Evolutionary conservation across 1,140 invertebrate species (phyloP).

Genomic region (Trichonephila inaurata): DNA sequence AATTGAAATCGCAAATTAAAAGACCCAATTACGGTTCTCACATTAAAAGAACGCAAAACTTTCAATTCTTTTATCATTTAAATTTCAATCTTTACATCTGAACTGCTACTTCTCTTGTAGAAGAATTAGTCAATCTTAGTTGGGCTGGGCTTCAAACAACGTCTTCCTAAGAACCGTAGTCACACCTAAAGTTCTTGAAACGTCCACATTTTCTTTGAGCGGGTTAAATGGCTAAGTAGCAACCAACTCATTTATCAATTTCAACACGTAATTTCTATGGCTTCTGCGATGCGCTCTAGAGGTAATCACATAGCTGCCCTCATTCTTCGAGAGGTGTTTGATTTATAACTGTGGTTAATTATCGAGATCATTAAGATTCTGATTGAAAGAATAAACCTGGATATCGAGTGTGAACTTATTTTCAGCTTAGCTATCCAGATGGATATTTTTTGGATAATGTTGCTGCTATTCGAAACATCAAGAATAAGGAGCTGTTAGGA

Average conservation of each 20-base stretch:
- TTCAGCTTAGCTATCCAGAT: not conserved
- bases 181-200: conserved; percentile 69
- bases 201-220: conserved; percentile 16
- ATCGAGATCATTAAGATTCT: conserved; percentile 53
- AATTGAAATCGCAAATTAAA: not conserved
- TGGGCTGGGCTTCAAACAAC: conserved; percentile 13
- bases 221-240: conserved; percentile 59
- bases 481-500: not conserved
- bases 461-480: not conserved
- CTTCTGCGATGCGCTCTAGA: not conserved
- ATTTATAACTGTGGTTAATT: conserved; percentile 66
- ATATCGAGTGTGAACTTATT: conserved; percentile 18
- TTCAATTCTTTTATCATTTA: not conserved
- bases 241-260: conserved; percentile 54
- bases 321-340: conserved; percentile 49
- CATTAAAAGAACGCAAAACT: not conserved
- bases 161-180: conserved; percentile 22
- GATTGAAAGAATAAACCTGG: conserved; percentile 21
- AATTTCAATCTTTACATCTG: not conserved
- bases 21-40: not conserved
- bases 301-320: conserved; percentile 53
- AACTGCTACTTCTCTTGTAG: not conserved
- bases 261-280: conserved; percentile 48
- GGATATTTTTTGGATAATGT: not conserved
- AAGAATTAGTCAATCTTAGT: conserved; percentile 24